These are phyloP conservation scores for Drosophila hawaiiensis DNA, from an alignment of 2,888 invertebrate genomes.

Conservation along the genomic window DNA sequence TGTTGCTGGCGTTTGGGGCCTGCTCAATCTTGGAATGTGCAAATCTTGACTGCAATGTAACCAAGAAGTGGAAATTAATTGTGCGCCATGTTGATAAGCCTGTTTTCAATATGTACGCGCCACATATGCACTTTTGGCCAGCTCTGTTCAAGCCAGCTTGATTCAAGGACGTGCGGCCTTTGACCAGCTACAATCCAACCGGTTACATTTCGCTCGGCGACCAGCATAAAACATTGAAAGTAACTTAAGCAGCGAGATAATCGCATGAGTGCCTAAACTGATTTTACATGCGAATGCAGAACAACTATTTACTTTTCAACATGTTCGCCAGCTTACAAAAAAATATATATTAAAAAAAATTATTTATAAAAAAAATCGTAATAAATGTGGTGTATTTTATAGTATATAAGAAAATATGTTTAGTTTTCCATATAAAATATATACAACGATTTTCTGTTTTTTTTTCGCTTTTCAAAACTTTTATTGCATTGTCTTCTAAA, in stretches of 20 bases:
- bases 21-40: slow-evolving; percentile 28
- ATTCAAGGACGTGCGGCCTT: slow-evolving; percentile 70
- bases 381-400: background rate
- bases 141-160: slow-evolving; percentile 1
- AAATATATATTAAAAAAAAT: background rate
- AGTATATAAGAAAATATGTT: background rate
- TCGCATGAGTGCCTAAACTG: slow-evolving; percentile 7
- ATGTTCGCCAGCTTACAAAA: background rate
- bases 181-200: slow-evolving; percentile 57
- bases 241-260: slow-evolving; percentile 12
- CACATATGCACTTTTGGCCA: slow-evolving; percentile 39
- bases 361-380: too few species aligned
- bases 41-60: slow-evolving; percentile 44
- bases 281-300: background rate
- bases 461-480: background rate
- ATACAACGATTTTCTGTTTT: background rate
- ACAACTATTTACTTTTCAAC: background rate
- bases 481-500: background rate
- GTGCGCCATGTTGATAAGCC: slow-evolving; percentile 52
- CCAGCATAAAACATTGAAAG: slow-evolving; percentile 33
- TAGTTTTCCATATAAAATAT: background rate
- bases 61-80: slow-evolving; percentile 46
- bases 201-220: slow-evolving; percentile 37
- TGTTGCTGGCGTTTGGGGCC: slow-evolving; percentile 39
- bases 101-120: slow-evolving; percentile 40